Percentiles rank a stretch among this genome's conserved stretches.
Conservation (phyloP, 2,888 invertebrate species). For the Crioceris asparagi region DNA sequence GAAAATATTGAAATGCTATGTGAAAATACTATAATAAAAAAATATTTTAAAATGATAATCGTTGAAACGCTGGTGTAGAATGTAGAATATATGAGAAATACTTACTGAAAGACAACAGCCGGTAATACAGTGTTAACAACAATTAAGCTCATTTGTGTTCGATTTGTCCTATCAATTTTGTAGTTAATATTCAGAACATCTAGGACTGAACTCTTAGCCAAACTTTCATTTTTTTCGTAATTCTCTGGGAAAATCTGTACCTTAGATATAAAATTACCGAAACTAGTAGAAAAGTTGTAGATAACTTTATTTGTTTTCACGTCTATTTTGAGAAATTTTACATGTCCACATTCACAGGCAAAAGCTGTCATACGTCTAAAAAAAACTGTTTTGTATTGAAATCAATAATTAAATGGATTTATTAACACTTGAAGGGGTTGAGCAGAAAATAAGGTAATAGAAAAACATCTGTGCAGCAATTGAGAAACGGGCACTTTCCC, state of each 20-base stretch:
- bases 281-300: constrained; percentile 41
- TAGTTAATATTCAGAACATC: background rate
- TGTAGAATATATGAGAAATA: constrained; percentile 10
- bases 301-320: constrained; percentile 40
- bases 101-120: constrained; percentile 49
- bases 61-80: background rate
- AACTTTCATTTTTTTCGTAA: constrained; percentile 2
- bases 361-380: constrained; percentile 45
- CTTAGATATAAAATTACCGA: constrained; percentile 46
- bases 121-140: constrained; percentile 46
- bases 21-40: background rate
- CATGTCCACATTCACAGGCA: constrained; percentile 51
- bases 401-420: too few relatives aligned
- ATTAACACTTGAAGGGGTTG: too few relatives aligned
- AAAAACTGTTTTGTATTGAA: too few relatives aligned
- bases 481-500: too few relatives aligned
- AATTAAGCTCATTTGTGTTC: constrained; percentile 41
- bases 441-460: too few relatives aligned
- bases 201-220: background rate
- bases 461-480: too few relatives aligned
- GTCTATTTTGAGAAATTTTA: constrained; percentile 43
- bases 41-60: background rate
- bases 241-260: constrained; percentile 40
- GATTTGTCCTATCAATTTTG: constrained; percentile 3
- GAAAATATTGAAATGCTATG: background rate